phyloP scores from a whole-genome alignment of 2,113 vertebrate species.

The Eulemur macaco region DNA sequence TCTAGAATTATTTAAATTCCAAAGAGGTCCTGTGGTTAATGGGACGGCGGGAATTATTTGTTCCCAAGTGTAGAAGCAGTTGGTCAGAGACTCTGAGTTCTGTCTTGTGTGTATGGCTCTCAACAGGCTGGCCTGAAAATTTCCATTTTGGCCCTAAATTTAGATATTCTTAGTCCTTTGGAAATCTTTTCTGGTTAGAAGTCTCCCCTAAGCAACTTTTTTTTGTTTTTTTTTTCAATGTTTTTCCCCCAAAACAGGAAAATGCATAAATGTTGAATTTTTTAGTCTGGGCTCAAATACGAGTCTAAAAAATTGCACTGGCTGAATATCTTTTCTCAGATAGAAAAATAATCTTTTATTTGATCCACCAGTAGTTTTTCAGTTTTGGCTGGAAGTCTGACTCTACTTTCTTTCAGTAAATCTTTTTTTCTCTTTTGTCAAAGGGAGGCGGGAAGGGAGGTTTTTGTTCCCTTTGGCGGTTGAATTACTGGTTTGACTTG shows the following conservation, averaged over 20 bases:
- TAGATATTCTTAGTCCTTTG: background rate
- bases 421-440: background rate
- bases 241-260: background rate
- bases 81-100: background rate
- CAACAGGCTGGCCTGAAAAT: background rate
- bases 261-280: background rate
- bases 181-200: background rate
- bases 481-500: background rate
- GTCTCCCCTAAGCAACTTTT: background rate
- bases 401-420: background rate
- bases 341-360: background rate
- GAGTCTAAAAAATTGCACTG: background rate
- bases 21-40: background rate
- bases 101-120: fast-evolving
- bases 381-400: background rate
- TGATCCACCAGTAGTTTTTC: background rate
- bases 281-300: background rate
- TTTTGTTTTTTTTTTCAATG: background rate
- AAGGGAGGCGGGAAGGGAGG: background rate
- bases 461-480: background rate
- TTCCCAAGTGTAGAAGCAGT: background rate
- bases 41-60: fast-evolving
- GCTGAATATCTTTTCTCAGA: background rate
- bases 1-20: background rate
- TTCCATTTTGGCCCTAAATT: background rate